Evolutionary conservation across 1,140 invertebrate species (phyloP).

Genomic region (Drosophila bocki): DNA sequence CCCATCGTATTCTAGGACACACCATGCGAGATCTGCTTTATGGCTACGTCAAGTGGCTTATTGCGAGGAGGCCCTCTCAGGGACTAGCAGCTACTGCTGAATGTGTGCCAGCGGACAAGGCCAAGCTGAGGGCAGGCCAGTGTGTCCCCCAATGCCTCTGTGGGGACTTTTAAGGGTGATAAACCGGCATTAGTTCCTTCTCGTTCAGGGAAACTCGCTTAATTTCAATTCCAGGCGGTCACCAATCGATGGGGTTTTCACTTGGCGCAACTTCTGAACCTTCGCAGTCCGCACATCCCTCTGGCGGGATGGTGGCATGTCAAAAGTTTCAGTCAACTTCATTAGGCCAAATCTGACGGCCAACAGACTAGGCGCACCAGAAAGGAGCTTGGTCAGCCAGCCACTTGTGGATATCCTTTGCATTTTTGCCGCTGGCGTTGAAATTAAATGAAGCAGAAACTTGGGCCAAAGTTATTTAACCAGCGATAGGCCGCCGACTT

Average conservation of each 20-base stretch:
- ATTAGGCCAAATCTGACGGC: conserved; percentile 71
- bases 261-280: conserved; percentile 15
- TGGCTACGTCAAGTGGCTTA: conserved; percentile 63
- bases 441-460: conserved; percentile 76
- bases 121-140: background rate
- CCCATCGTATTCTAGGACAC: conserved; percentile 42
- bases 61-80: conserved; percentile 48
- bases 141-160: background rate
- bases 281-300: background rate
- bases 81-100: conserved; percentile 22
- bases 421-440: conserved; percentile 7
- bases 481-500: conserved; percentile 51
- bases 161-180: conserved; percentile 12
- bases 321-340: conserved; percentile 71
- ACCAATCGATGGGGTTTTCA: conserved; percentile 36
- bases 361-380: conserved; percentile 43
- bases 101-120: conserved; percentile 18
- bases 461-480: conserved; percentile 62
- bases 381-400: conserved; percentile 31
- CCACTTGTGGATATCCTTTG: conserved; percentile 71
- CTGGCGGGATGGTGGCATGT: conserved; percentile 22
- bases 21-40: conserved; percentile 54
- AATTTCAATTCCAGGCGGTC: conserved; percentile 58
- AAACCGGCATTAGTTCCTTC: conserved; percentile 27
- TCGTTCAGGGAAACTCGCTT: conserved; percentile 33